Conservation (phyloP, 2,888 invertebrate species). For the Phasia obesa region DNA sequence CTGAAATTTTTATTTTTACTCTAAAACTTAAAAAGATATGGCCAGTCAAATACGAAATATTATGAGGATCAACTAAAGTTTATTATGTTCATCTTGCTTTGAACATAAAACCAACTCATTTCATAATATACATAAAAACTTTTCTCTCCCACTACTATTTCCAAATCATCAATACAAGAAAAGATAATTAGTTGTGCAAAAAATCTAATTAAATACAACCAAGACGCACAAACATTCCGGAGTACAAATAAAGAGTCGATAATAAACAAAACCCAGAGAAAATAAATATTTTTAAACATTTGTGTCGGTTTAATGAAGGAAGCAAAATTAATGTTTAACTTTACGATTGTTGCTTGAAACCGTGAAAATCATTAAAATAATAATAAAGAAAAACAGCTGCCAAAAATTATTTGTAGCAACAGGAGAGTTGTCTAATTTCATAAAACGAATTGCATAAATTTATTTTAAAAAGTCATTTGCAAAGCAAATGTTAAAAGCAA, state of each 20-base stretch:
- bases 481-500: background rate
- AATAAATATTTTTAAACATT: constrained; percentile 19
- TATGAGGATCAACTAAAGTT: too few species aligned
- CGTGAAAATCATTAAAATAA: too few species aligned
- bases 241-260: background rate
- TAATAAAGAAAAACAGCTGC: background rate
- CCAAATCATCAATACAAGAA: background rate
- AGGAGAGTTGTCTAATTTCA: constrained; percentile 51
- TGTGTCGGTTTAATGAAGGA: background rate
- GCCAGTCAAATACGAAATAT: too few species aligned
- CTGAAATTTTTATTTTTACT: too few species aligned
- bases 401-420: constrained; percentile 27
- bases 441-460: constrained; percentile 75
- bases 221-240: background rate
- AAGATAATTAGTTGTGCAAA: background rate
- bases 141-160: too few species aligned
- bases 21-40: too few species aligned
- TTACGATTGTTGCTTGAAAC: too few species aligned
- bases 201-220: background rate
- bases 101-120: too few species aligned
- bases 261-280: constrained; percentile 10
- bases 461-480: constrained; percentile 49
- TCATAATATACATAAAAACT: too few species aligned
- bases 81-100: too few species aligned
- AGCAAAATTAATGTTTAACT: background rate